These are phyloP conservation scores for Drosophila mimica DNA, from an alignment of 2,888 invertebrate genomes.

Conservation along the genomic window DNA sequence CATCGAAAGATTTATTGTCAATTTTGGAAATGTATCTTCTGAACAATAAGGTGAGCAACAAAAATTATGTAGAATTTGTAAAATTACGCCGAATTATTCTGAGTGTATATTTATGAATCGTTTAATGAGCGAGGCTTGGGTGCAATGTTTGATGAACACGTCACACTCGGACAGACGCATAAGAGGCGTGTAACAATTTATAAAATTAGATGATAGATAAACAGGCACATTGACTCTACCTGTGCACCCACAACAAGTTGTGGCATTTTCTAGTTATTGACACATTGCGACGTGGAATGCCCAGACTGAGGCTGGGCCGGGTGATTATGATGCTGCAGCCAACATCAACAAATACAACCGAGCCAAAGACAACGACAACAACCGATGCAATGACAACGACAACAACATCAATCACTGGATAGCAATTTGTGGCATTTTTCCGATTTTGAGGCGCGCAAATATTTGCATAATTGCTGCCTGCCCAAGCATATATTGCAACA, in stretches of 20 bases:
- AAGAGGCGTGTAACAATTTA: slow-evolving; percentile 53
- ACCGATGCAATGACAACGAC: slow-evolving; percentile 14
- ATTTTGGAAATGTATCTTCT: not conserved
- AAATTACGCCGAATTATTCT: not conserved
- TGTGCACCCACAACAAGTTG: slow-evolving; percentile 1
- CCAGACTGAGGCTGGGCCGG: slow-evolving; percentile 13
- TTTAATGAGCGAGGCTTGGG: slow-evolving; percentile 43
- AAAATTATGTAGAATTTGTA: not conserved
- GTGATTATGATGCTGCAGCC: slow-evolving; percentile 13
- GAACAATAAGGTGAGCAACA: not conserved
- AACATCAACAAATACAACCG: slow-evolving; percentile 21
- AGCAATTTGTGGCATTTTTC: slow-evolving; percentile 70
- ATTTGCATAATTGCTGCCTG: slow-evolving; percentile 78
- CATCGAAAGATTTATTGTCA: not conserved
- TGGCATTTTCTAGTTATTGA: slow-evolving; percentile 9
- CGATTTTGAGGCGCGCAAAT: slow-evolving; percentile 70
- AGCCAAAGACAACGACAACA: slow-evolving; percentile 19
- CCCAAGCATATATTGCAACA: slow-evolving; percentile 49
- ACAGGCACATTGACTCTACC: slow-evolving; percentile 25
- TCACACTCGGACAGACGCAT: slow-evolving; percentile 61
- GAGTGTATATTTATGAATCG: slow-evolving; percentile 39
- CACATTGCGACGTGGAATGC: slow-evolving; percentile 24
- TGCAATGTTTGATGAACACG: slow-evolving; percentile 79
- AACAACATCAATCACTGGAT: slow-evolving; percentile 67
- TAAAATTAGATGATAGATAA: slow-evolving; percentile 49